Evolutionary conservation across 2,888 invertebrate genomes (phyloP).

Genomic region (Lepidochitona cinerea): DNA sequence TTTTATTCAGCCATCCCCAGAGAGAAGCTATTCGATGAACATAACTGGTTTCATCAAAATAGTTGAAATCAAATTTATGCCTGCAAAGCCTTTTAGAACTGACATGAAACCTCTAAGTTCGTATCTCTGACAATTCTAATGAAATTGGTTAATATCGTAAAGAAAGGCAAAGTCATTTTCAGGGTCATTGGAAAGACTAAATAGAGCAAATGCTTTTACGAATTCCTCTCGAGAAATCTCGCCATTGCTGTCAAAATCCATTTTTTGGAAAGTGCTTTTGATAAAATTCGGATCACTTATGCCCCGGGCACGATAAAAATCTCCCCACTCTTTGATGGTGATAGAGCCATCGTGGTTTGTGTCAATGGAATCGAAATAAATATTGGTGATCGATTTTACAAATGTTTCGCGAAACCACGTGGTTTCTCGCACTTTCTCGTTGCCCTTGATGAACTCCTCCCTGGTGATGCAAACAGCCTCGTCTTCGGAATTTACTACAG

Average conservation of each 20-base stretch:
- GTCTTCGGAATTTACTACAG: background rate
- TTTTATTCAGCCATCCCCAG: too few relatives aligned
- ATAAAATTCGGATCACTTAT: background rate
- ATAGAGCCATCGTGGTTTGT: background rate
- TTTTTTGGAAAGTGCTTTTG: background rate
- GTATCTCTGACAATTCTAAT: too few relatives aligned
- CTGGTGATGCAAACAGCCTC: background rate
- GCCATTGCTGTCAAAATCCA: background rate
- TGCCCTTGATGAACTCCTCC: background rate
- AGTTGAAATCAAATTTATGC: too few relatives aligned
- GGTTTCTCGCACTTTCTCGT: background rate
- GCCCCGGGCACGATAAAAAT: background rate
- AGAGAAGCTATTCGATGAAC: too few relatives aligned
- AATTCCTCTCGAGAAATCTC: background rate
- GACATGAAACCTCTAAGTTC: too few relatives aligned
- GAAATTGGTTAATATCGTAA: background rate
- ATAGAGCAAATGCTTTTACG: background rate
- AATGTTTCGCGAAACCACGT: background rate
- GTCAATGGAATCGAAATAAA: background rate
- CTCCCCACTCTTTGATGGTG: background rate
- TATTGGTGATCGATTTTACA: background rate
- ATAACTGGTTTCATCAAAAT: too few relatives aligned
- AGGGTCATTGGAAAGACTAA: background rate
- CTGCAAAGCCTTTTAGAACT: too few relatives aligned
- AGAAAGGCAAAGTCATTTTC: background rate